Evolutionary conservation across 2,797 vertebrate species (phyloP).

Genomic region (Pipistrellus pygmaeus): DNA sequence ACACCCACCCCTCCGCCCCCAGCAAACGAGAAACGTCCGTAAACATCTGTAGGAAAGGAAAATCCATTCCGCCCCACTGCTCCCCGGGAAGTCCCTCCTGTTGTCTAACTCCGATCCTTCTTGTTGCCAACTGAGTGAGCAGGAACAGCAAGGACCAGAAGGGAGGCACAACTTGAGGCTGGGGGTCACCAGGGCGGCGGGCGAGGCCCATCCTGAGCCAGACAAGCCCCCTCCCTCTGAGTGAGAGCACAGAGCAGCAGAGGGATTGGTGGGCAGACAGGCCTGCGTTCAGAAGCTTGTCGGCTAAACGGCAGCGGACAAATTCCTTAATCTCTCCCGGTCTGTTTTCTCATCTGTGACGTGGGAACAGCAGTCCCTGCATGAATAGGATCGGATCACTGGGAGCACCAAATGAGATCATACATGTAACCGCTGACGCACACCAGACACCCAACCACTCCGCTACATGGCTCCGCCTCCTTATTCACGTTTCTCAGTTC

Average conservation of each 20-base stretch:
- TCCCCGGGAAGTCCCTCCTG: conserved; percentile 60
- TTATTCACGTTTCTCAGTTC: neutral
- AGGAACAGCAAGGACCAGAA: conserved; percentile 9
- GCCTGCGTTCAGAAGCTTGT: neutral
- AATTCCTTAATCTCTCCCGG: neutral
- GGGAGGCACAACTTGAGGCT: neutral
- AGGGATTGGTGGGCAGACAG: neutral
- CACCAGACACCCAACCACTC: neutral
- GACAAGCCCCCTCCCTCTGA: neutral
- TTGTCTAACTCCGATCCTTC: conserved; percentile 8
- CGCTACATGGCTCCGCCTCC: neutral
- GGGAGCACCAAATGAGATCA: conserved; percentile 19
- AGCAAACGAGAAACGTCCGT: neutral
- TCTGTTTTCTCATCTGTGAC: neutral
- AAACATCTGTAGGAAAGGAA: conserved; percentile 64
- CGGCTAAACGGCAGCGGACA: neutral
- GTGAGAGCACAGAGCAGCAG: neutral
- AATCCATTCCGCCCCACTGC: neutral
- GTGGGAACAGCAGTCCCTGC: neutral
- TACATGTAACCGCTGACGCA: neutral
- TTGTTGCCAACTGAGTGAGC: neutral
- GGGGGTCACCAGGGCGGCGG: neutral
- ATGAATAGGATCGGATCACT: neutral
- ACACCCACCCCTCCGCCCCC: neutral
- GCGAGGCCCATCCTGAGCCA: neutral